Conservation (phyloP, 1,140 invertebrate species). For the Zophobas morio region DNA sequence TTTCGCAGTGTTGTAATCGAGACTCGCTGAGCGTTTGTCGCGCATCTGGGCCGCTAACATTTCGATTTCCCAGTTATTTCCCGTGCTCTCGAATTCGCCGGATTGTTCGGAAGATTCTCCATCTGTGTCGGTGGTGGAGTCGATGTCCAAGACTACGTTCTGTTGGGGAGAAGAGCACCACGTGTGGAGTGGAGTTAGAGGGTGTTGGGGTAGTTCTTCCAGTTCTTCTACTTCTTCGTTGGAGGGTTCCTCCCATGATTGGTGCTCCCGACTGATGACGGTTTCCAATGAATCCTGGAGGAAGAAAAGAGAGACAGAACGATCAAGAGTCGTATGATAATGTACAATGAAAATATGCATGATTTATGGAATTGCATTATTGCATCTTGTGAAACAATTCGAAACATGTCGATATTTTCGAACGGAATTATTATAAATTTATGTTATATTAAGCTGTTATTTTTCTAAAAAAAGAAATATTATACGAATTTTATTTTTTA, state of each 20-base stretch:
- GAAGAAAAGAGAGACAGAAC: not conserved
- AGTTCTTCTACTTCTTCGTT: constrained; percentile 73
- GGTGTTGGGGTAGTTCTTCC: constrained; percentile 70
- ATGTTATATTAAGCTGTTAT: too few relatives aligned
- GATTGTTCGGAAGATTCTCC: constrained; percentile 50
- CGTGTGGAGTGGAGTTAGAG: constrained; percentile 65
- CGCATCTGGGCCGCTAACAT: constrained; percentile 64
- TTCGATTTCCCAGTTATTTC: constrained; percentile 65
- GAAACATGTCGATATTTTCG: too few relatives aligned
- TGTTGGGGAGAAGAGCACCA: constrained; percentile 64
- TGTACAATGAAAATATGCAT: too few relatives aligned
- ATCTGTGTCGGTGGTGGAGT: constrained; percentile 66
- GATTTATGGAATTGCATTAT: too few relatives aligned
- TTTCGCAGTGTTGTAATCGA: constrained; percentile 59
- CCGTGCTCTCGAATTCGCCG: constrained; percentile 60
- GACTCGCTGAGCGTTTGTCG: constrained; percentile 63
- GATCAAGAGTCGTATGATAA: not conserved
- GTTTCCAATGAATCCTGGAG: constrained; percentile 66
- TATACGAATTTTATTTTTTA: too few relatives aligned
- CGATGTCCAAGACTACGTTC: constrained; percentile 69
- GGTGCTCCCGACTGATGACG: constrained; percentile 64
- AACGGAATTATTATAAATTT: too few relatives aligned
- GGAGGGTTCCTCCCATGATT: constrained; percentile 75
- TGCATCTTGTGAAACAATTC: too few relatives aligned
- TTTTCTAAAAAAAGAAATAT: too few relatives aligned